Conservation (phyloP, 2,797 vertebrate species). For the Apodemus agrarius region DNA sequence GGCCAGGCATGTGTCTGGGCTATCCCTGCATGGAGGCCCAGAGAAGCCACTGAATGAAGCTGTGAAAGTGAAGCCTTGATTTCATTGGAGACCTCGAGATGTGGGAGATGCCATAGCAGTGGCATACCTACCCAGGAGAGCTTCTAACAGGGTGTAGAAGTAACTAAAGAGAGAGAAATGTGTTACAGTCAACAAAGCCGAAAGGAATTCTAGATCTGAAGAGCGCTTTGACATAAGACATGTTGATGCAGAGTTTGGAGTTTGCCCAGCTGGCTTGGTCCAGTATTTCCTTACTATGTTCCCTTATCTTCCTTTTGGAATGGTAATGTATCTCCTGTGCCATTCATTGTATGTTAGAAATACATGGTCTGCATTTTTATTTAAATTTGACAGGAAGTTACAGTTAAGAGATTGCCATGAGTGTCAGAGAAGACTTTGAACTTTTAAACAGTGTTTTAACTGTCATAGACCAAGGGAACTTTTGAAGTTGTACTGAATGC, state of each 20-base stretch:
- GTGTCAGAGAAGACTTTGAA: not conserved
- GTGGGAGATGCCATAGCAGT: not conserved
- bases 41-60: not conserved
- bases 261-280: not conserved
- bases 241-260: not conserved
- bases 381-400: not conserved
- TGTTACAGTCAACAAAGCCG: not conserved
- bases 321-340: not conserved
- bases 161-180: not conserved
- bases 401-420: not conserved
- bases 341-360: not conserved
- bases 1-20: not conserved
- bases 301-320: not conserved
- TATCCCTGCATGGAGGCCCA: not conserved
- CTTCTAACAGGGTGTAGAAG: not conserved
- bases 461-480: not conserved
- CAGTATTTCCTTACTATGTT: not conserved
- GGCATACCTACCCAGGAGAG: not conserved
- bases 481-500: not conserved
- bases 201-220: not conserved
- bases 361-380: not conserved
- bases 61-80: not conserved
- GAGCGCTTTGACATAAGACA: not conserved
- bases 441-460: not conserved
- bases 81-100: too few relatives aligned